A percentile compares a stretch with the other conserved stretches of the same genome.
phyloP scores from a whole-genome alignment of 1,140 invertebrate genomes.

The Dendrolimus punctatus region DNA sequence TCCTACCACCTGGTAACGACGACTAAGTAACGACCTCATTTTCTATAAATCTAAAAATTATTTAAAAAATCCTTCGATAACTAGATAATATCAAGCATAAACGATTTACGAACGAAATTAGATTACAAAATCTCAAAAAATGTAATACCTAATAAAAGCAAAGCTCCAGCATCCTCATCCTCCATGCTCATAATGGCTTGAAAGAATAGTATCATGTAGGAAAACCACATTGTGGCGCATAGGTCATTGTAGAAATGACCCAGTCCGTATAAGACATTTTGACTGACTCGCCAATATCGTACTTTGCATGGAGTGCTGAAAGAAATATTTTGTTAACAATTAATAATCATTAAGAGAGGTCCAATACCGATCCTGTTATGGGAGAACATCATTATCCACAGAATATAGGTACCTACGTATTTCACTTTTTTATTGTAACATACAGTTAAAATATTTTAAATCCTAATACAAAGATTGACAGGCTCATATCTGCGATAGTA shows the following conservation, averaged over 20 bases:
- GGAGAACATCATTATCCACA: no score
- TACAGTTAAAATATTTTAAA: no score
- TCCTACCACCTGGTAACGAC: no score
- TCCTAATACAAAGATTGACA: no score
- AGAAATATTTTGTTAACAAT: conserved; percentile 2
- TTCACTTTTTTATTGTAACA: no score
- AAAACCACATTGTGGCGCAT: conserved; percentile 95
- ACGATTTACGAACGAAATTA: not conserved
- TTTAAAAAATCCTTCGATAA: not conserved
- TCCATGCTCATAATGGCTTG: conserved; percentile 84
- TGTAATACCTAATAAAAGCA: conserved; percentile 80
- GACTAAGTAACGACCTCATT: no score
- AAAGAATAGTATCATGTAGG: conserved; percentile 90
- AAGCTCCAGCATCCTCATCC: conserved; percentile 81
- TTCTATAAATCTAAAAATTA: no score
- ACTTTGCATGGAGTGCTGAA: conserved; percentile 34
- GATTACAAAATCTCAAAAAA: not conserved
- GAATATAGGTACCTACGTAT: no score
- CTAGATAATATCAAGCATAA: not conserved
- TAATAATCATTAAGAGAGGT: no score
- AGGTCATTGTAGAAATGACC: conserved; percentile 95
- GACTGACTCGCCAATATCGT: conserved; percentile 50
- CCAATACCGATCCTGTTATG: no score
- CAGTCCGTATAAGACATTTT: conserved; percentile 81
- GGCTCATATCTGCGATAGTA: no score